Evolutionary conservation across 2,888 invertebrate species (phyloP).

Genomic region (Acleris cristana): DNA sequence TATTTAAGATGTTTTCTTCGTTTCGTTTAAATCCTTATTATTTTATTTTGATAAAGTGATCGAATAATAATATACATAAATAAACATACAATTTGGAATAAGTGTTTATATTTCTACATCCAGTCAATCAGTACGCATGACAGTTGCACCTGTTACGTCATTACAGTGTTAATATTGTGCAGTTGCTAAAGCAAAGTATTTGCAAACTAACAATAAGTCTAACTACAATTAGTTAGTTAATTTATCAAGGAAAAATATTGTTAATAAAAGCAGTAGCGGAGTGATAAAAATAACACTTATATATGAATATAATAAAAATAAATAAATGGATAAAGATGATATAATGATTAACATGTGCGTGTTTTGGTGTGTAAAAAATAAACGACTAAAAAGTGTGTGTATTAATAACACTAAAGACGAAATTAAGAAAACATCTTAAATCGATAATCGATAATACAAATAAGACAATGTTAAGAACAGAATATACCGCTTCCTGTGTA

Average conservation of each 20-base stretch:
- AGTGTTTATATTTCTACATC: conserved; percentile 53
- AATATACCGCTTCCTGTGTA: conserved; percentile 59
- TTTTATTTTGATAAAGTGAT: conserved; percentile 62
- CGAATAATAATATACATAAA: conserved; percentile 60
- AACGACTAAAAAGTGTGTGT: conserved; percentile 13
- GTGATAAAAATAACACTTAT: conserved; percentile 47
- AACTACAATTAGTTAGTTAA: conserved; percentile 50
- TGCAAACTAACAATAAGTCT: conserved; percentile 57
- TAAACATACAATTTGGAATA: conserved; percentile 53
- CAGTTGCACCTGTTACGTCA: conserved; percentile 71
- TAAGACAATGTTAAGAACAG: conserved; percentile 50
- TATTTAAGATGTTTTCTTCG: conserved; percentile 83
- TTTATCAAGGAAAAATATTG: conserved; percentile 41
- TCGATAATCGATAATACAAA: conserved; percentile 50
- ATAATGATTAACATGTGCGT: conserved; percentile 37
- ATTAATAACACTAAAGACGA: conserved; percentile 40
- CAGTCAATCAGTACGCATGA: conserved; percentile 79
- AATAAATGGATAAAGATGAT: conserved; percentile 37
- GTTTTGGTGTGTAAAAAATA: conserved; percentile 44
- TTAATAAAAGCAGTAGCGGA: conserved; percentile 62
- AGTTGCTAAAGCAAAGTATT: conserved; percentile 72
- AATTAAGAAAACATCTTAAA: conserved; percentile 80
- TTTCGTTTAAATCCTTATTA: conserved; percentile 49
- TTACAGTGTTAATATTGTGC: conserved; percentile 64
- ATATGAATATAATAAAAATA: conserved; percentile 41